Base-by-base conservation (phyloP, 2,797 vertebrate genomes). In the Centropyge bicolor region DNA sequence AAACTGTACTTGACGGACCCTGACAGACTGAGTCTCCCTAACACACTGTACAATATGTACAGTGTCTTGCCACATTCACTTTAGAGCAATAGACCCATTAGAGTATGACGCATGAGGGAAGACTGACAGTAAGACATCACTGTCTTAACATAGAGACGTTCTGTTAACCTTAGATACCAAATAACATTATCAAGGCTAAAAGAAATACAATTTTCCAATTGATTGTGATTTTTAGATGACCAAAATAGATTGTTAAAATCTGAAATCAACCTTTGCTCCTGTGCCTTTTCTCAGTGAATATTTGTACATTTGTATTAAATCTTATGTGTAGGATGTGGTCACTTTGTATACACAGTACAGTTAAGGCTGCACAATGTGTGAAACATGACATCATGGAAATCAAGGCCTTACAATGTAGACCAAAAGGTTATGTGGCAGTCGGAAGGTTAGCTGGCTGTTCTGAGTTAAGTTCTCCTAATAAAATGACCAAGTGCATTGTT, bases 1-100 rank as follows among this genome's bases (percentile, higher is more conserved):
- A 74, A 70, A 65, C 38, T 16, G 45, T 73, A 70, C 35, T 72
- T 66, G 54, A 77, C 60, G 74, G 71, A 55, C 55, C 31, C 12
- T 67, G 80, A 77, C 66, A 68, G 72, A 70, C 54, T 45, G 70
- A 75, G 41, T 51, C 17, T 40, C 12, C 9, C 40, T 46, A 40
- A 63, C 73, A 40, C 14, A 24, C 59, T 20, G 49, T 51, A 60
- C 22, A 75, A 48, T 72, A 72, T 78, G 52, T 51, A 36, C 59
- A 56, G 61, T 24, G n/a, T 79, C 36, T 49, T 56, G 36, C 43
- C 40, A 56, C 22, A 46, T 31, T 66, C 70, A 45, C 27, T 71
- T 74, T 62, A n/a, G 66, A 76, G 49, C 31, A 22, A 24, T 22
- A 51, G 38, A 14, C 49, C 68, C 31, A 54, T 74, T 62, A 59